Percentiles rank a stretch among this genome's conserved stretches.
Evolutionary conservation across 1,140 invertebrate species (phyloP).

Genomic region (Eumeta japonica): DNA sequence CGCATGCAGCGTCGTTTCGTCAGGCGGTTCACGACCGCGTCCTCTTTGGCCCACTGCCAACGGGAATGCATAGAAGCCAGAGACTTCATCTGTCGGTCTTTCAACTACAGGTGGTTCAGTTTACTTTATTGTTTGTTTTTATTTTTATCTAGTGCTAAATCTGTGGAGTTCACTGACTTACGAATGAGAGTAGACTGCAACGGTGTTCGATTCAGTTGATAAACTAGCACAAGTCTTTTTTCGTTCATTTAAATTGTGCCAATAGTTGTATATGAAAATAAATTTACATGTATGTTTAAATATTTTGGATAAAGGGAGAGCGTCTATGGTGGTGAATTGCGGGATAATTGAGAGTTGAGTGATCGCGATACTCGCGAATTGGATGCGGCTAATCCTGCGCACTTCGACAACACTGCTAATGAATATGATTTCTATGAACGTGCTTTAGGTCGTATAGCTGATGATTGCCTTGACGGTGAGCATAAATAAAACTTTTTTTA

Average conservation of each 20-base stretch:
- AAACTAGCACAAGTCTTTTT: too few relatives aligned
- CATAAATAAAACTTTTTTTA: constrained; percentile 13
- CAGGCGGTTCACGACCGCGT: constrained; percentile 69
- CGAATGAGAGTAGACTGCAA: too few relatives aligned
- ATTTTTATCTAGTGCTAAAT: constrained; percentile 1
- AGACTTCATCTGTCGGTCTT: constrained; percentile 84
- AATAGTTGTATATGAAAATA: too few relatives aligned
- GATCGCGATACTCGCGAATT: constrained; percentile 81
- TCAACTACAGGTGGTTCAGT: constrained; percentile 79
- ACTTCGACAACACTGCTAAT: constrained; percentile 79
- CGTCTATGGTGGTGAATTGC: constrained; percentile 64
- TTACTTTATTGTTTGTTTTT: constrained; percentile 21
- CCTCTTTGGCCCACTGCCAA: constrained; percentile 75
- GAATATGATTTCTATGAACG: constrained; percentile 84
- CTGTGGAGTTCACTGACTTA: too few relatives aligned
- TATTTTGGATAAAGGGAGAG: too few relatives aligned
- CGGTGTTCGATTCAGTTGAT: too few relatives aligned
- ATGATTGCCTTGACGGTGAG: constrained; percentile 81
- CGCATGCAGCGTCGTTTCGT: constrained; percentile 78
- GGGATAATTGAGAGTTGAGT: constrained; percentile 87
- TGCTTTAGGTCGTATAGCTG: constrained; percentile 67
- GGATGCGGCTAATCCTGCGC: constrained; percentile 79
- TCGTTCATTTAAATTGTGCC: too few relatives aligned
- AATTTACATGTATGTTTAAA: too few relatives aligned
- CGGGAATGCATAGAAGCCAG: constrained; percentile 77